Conservation (phyloP, 2,888 invertebrate species). For the Belgica antarctica region DNA sequence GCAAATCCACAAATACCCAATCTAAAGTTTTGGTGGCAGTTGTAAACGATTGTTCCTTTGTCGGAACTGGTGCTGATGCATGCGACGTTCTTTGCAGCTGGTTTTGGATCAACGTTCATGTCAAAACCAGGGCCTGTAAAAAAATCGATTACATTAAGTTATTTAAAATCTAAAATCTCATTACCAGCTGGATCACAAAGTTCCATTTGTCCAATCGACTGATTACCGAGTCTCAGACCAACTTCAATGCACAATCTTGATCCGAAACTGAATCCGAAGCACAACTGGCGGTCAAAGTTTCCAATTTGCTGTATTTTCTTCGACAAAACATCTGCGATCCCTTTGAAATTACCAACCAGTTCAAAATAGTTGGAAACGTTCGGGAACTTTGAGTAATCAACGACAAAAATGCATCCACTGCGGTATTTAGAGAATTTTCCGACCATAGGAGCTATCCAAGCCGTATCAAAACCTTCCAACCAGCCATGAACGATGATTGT, state of each 20-base stretch:
- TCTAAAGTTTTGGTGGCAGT: conserved; percentile 30
- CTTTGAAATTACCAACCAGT: not conserved
- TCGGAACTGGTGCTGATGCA: conserved; percentile 35
- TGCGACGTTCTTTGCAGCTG: conserved; percentile 2
- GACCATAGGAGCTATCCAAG: not conserved
- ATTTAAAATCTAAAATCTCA: not conserved
- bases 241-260: not conserved
- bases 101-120: not conserved
- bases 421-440: not conserved
- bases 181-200: conserved; percentile 23
- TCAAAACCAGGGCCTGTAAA: conserved; percentile 6
- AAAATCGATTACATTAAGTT: not conserved
- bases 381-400: conserved; percentile 21
- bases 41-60: conserved; percentile 13
- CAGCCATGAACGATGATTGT: conserved; percentile 38
- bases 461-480: not conserved
- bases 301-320: conserved; percentile 7
- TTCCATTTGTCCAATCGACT: not conserved
- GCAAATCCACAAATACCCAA: conserved; percentile 32
- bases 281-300: not conserved
- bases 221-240: not conserved
- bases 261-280: conserved; percentile 32
- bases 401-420: conserved; percentile 27
- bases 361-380: not conserved
- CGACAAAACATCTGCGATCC: conserved; percentile 1